Evolutionary conservation across 1,140 invertebrate genomes (phyloP).

Genomic region (Hypsibius dujardini): DNA sequence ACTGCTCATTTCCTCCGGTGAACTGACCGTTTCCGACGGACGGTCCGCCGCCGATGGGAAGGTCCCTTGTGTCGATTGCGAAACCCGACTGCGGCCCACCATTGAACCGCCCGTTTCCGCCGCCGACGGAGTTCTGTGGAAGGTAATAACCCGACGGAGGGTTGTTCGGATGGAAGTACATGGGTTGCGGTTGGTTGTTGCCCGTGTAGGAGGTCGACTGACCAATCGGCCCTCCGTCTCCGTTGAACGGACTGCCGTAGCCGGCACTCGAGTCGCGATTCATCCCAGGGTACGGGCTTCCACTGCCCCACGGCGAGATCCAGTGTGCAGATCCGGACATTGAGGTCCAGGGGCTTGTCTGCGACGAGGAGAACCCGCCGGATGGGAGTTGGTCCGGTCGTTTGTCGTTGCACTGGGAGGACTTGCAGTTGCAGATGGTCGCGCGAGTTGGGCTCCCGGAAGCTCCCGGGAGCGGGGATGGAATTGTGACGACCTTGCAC

Average conservation of each 20-base stretch:
- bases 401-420: constrained; percentile 3
- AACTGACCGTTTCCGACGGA: no score
- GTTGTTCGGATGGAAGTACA: neutral
- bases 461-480: neutral
- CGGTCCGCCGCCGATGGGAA: no score
- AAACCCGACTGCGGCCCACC: no score
- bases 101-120: no score
- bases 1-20: no score
- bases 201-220: neutral
- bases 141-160: no score
- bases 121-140: no score
- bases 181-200: neutral
- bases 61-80: no score
- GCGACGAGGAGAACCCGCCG: neutral
- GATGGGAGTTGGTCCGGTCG: constrained; percentile 1
- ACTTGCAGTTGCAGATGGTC: constrained; percentile 7
- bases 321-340: neutral
- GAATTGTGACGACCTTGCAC: neutral
- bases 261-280: neutral
- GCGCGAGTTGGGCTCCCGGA: neutral
- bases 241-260: constrained; percentile 4
- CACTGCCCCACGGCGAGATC: neutral
- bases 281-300: constrained; percentile 6
- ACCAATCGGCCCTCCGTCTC: neutral
- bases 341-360: neutral